Conservation (phyloP, 2,797 vertebrate species). For the Chelon labrosus region DNA sequence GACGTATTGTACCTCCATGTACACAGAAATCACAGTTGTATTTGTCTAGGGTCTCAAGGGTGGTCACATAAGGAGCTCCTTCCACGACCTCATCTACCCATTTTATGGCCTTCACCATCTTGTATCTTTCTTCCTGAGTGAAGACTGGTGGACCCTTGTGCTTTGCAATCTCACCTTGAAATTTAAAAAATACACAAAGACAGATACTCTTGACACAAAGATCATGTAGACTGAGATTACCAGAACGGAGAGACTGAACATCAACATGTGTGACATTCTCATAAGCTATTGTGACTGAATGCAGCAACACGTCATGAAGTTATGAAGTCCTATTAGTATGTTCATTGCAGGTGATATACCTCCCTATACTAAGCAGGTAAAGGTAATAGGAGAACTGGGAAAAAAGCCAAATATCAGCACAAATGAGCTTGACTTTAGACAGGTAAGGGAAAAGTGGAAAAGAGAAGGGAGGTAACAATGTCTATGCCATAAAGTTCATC, state of each 20-base stretch:
- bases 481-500: background rate
- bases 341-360: background rate
- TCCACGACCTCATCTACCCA: constrained; percentile 98
- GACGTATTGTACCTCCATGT: constrained; percentile 77
- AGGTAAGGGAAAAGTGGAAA: background rate
- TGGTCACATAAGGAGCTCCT: constrained; percentile 96
- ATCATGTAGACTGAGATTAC: background rate
- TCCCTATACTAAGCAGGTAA: background rate
- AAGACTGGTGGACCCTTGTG: constrained; percentile 98
- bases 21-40: constrained; percentile 96
- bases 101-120: constrained; percentile 97
- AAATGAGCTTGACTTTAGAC: background rate
- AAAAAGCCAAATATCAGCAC: background rate
- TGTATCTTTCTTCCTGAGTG: constrained; percentile 95
- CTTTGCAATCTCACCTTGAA: constrained; percentile 94
- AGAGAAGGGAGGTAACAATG: background rate
- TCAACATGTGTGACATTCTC: background rate
- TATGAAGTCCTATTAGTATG: background rate
- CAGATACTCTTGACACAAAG: background rate
- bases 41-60: constrained; percentile 93
- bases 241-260: background rate
- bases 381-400: background rate
- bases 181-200: background rate
- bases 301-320: background rate
- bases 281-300: background rate